These are phyloP conservation scores for Sandelia bainsii DNA, from an alignment of 2,797 vertebrate species.

Conservation along the genomic window DNA sequence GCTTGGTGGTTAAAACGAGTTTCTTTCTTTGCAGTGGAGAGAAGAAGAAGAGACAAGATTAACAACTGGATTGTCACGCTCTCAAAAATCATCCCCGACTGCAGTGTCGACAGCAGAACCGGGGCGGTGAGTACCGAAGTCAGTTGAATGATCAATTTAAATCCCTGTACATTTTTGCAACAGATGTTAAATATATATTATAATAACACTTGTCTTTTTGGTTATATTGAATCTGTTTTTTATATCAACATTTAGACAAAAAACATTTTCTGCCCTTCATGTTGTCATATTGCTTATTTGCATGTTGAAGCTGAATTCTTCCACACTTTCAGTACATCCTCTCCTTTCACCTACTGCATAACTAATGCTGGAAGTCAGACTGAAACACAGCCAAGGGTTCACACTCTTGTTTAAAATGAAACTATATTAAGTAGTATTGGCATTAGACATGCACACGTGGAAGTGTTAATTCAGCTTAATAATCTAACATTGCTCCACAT, in stretches of 20 bases:
- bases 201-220: neutral
- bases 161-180: too few species aligned
- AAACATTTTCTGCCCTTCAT: neutral
- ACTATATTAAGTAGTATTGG: neutral
- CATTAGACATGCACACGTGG: neutral
- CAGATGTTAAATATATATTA: too few species aligned
- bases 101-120: conserved; percentile 89
- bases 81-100: conserved; percentile 95
- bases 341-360: neutral
- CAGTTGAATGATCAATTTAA: too few species aligned
- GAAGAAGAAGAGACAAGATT: conserved; percentile 93
- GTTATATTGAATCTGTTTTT: too few species aligned
- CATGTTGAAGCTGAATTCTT: neutral
- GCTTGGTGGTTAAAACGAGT: neutral
- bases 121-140: conserved; percentile 86
- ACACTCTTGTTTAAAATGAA: neutral
- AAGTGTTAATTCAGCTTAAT: neutral
- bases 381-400: neutral
- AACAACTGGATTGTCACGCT: conserved; percentile 96
- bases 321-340: neutral
- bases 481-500: too few species aligned
- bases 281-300: neutral
- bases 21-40: conserved; percentile 86
- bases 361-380: neutral
- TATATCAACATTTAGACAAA: too few species aligned